Conservation (phyloP, 2,113 vertebrate species). For the Stomatorhinus ivindoensis region DNA sequence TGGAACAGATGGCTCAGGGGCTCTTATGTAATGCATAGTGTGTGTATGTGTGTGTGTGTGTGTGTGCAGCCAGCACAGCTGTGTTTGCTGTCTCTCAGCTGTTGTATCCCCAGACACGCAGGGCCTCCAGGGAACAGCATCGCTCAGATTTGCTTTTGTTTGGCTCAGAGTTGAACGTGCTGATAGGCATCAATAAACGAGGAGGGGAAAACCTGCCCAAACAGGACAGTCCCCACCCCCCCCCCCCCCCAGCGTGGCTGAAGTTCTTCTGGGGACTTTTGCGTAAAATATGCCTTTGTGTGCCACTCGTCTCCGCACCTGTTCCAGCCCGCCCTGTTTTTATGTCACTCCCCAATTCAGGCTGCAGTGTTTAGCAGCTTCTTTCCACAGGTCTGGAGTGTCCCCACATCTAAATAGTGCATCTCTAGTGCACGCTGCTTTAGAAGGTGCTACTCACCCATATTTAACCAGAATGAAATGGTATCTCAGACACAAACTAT, state of each 20-base stretch:
- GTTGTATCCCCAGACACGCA: conserved; percentile 28
- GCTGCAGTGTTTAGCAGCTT: neutral
- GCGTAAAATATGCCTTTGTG: neutral
- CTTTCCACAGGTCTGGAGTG: neutral
- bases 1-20: neutral
- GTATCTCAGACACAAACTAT: neutral
- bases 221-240: conserved; percentile 28
- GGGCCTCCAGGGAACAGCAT: conserved; percentile 23
- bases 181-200: conserved; percentile 53
- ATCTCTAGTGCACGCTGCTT: neutral
- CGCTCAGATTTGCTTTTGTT: conserved; percentile 34
- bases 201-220: conserved; percentile 29
- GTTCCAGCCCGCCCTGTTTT: neutral
- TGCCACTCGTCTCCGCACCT: conserved; percentile 2
- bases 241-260: neutral
- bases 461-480: neutral
- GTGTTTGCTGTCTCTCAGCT: conserved; percentile 45
- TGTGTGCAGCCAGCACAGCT: conserved; percentile 28
- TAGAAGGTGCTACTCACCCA: neutral
- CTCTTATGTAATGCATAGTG: neutral
- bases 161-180: conserved; percentile 48
- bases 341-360: neutral
- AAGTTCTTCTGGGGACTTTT: neutral
- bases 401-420: neutral
- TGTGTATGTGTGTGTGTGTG: neutral